Conservation (phyloP, 2,113 vertebrate species). For the Elachura formosa region DNA sequence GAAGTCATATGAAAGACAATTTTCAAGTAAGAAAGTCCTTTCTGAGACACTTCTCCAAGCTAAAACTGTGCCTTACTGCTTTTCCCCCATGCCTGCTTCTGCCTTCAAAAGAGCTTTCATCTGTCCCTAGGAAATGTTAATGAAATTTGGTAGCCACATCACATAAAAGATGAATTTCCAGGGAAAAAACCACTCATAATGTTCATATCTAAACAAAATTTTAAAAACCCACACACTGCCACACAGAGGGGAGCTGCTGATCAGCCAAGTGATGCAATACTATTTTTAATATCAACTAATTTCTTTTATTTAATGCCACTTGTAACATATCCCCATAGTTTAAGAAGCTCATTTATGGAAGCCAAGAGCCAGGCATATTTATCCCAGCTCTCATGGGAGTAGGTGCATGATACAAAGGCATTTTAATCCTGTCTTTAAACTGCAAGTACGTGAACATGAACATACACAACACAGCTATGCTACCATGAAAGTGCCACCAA, state of each 20-base stretch:
- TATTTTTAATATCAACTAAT: not conserved
- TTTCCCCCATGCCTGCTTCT: not conserved
- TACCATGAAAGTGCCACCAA: not conserved
- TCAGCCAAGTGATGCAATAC: not conserved
- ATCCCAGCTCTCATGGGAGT: not conserved
- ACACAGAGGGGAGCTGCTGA: not conserved
- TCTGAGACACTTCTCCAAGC: not conserved
- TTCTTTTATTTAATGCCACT: not conserved
- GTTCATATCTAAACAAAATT: not conserved
- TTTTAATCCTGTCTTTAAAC: not conserved
- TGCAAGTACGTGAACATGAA: not conserved
- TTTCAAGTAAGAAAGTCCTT: not conserved
- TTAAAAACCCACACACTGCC: not conserved
- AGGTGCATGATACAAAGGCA: not conserved
- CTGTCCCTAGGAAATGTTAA: not conserved
- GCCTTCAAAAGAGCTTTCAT: not conserved
- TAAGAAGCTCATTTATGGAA: not conserved
- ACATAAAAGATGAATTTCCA: not conserved
- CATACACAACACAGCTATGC: not conserved
- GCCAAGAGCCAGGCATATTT: not conserved
- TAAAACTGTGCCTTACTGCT: not conserved
- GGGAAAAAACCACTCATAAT: not conserved
- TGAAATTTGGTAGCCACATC: not conserved
- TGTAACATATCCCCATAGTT: not conserved
- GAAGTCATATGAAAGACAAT: not conserved